Conservation (phyloP, 53 echinoderm and acorn worm species). For the Apostichopus leukothele region DNA sequence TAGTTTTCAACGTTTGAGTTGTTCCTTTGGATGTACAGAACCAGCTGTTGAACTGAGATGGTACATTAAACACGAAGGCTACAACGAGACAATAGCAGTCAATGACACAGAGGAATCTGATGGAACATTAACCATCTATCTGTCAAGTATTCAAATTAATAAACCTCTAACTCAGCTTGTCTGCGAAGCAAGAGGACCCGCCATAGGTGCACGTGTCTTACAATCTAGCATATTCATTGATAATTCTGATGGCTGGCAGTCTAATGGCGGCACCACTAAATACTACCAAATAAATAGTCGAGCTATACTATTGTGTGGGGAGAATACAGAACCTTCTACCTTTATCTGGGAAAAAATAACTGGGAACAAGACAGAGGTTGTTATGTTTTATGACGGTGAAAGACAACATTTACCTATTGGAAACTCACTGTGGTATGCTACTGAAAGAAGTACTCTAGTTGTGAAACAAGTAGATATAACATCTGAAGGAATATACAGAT, state of each 20-base stretch:
- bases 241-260: neutral
- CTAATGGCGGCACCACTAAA: neutral
- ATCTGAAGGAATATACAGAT: neutral
- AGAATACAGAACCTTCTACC: neutral
- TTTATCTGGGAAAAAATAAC: neutral
- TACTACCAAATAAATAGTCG: neutral
- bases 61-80: neutral
- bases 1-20: neutral
- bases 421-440: neutral
- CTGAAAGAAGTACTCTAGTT: neutral
- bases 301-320: neutral
- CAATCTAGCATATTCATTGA: slow-evolving; percentile 16
- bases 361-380: neutral
- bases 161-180: neutral
- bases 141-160: slow-evolving; percentile 1
- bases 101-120: neutral
- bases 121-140: neutral
- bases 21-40: neutral
- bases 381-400: neutral
- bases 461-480: neutral
- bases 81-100: neutral
- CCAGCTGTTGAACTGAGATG: neutral
- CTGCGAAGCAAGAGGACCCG: neutral
- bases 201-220: neutral
- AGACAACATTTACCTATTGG: neutral